Base-by-base conservation (phyloP, 1,140 invertebrate species). In the Helicoverpa armigera region DNA sequence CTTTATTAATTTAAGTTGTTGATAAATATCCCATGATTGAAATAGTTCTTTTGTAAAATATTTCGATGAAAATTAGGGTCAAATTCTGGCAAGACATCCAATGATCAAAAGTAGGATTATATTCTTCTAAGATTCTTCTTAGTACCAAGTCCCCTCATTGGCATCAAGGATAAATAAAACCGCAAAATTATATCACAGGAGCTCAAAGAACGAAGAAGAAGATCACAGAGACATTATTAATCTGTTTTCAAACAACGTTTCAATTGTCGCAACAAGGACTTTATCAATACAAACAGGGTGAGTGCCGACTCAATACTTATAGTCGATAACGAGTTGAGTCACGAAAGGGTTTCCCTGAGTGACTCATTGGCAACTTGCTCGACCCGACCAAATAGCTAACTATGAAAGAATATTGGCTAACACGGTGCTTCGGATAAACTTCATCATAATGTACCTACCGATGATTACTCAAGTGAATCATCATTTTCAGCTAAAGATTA, bases 321-420 rank as follows among this genome's bases (percentile, higher is more conserved):
- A 56, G 60, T n/a, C 74, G 82, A 83, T 83, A 83, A 77, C 74
- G 61, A 80, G 69, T 80, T 83, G 82, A 83, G 79, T 83, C 82
- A 83, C 82, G 79, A 65, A 83, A 83, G 82, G 82, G 79, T 83
- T 83, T 83, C 75, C 82, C 82, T 81, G 13, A 65, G 74, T 83
- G 82, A 83, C 58, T 83, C 82, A 83, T 23, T 80, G n/a, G 9
- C 31, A 3, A 61, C 58, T 48, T 43, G 51, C 23, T 51, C 58
- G 58, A 76, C 58, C 16, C 16, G 18, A 14, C 50, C 13, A 13
- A 72, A 72, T 54, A 54, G 50, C 69, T 23, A 65, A 23, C 13
- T 75, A 16, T 43, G 18, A 61, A 50, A 50, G n/a, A 43, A 50
- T 69, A 18, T 69, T 43, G 35, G 35, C 9, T 43, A 43, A 43